These are phyloP conservation scores for Morus bassanus DNA, from an alignment of 2,797 vertebrate genomes.

Conservation along the genomic window DNA sequence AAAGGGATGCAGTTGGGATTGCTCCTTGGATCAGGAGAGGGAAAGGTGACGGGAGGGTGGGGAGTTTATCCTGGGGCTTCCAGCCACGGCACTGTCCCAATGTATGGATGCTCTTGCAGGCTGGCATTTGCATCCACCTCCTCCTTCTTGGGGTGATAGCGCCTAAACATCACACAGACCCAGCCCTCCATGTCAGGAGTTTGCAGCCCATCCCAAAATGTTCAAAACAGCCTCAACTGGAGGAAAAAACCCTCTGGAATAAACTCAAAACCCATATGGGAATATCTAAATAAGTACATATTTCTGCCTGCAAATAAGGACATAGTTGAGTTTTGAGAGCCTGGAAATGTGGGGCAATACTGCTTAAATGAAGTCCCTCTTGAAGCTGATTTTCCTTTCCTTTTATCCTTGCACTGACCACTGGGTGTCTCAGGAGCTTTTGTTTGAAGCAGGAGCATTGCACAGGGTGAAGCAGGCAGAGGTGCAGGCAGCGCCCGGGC, in stretches of 20 bases:
- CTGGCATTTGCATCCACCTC: accelerated
- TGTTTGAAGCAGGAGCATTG: not conserved
- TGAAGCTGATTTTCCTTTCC: not conserved
- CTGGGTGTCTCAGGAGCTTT: slow-evolving; percentile 51
- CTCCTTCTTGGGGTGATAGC: accelerated
- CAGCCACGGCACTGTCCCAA: accelerated
- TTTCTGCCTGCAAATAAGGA: not conserved
- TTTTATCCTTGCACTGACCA: not conserved
- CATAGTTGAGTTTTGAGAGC: not conserved
- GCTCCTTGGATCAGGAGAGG: not conserved
- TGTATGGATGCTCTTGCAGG: accelerated
- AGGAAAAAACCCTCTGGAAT: accelerated
- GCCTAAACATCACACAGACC: accelerated
- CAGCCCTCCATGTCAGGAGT: not conserved
- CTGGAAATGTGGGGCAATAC: too few species aligned
- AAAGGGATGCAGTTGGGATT: not conserved
- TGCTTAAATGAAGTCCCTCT: not conserved
- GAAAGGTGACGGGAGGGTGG: not conserved
- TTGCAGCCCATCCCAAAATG: not conserved
- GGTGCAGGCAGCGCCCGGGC: not conserved
- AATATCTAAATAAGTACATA: not conserved
- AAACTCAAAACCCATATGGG: accelerated
- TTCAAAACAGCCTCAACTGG: not conserved
- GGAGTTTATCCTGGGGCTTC: not conserved
- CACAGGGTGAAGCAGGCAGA: not conserved